Evolutionary conservation across 1,140 invertebrate genomes (phyloP), one percentile per base, ranked within the genome.

Genomic region (Telenomus remus): DNA sequence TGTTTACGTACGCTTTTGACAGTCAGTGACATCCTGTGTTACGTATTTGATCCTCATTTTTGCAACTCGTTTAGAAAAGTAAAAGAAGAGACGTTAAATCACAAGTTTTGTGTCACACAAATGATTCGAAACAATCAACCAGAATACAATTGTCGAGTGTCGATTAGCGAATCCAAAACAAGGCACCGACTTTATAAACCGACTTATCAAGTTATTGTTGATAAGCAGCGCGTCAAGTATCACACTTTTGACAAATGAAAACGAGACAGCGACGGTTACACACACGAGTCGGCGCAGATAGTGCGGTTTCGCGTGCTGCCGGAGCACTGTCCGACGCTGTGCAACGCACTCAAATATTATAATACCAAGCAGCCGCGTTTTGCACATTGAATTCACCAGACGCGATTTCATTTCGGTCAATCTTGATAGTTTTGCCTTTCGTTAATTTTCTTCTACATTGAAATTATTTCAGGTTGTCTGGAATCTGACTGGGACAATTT

Each of bases 301-400:
- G 77, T 76, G 19, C 19, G 6, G 19, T 27, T 79, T 50, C 79
- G 71, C 82, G 60, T 74, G 57, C 71, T 55, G 61, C 72, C 66
- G 83, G 80, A 80, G 79, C 59, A 84, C 84, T 82, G 84, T 68
- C 70, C 74, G 69, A 69, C 78, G 78, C 81, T 72, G 77, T 80
- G 83, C n/a, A 80, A 81, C 76, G 77, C 76, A 83, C 82, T 4
- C 84, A 84, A 73, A 85, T 84, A 83, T 84, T 84, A 84, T 81
- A 72, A 79, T 39, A n/a, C 70, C 64, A 55, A 60, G n/a, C n/a
- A 55, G 35, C 37, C 46, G 15, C 43, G 71, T 60, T 49, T 65
- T 73, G 65, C 70, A 61, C n/a, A n/a, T n/a, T 56, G 35, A 50
- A 55, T 27, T 27, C 6, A 57, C 37, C 33, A 11, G 15, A 13